Base-by-base conservation (phyloP, 2,797 vertebrate genomes). In the Darevskia nairensis region DNA sequence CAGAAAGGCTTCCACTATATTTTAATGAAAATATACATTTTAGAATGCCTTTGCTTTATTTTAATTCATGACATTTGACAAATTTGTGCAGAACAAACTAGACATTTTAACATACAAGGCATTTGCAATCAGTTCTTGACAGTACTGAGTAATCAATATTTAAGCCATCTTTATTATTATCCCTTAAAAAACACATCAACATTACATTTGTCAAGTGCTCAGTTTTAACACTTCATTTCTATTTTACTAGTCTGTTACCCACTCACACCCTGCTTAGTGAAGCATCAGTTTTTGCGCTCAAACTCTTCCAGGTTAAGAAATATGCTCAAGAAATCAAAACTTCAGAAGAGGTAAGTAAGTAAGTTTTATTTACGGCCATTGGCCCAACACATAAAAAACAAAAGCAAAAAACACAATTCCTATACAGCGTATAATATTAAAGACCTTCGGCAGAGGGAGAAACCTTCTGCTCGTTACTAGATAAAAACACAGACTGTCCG, bases 341-440 rank as follows among this genome's bases (percentile, higher is more conserved):
- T 92, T 97, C 91, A 97, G 91, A 6, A 98, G 94, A 1, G 96
- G 97, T n/a, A n/a, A n/a, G n/a, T n/a, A n/a, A n/a, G n/a, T n/a
- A n/a, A n/a, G n/a, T n/a, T n/a, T n/a, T n/a, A n/a, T n/a, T n/a
- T n/a, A n/a, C n/a, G n/a, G n/a, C n/a, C n/a, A n/a, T n/a, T n/a
- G n/a, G n/a, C n/a, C n/a, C n/a, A n/a, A n/a, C n/a, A n/a, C n/a
- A n/a, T n/a, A n/a, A n/a, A n/a, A n/a, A n/a, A n/a, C n/a, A n/a
- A n/a, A n/a, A n/a, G n/a, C n/a, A n/a, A n/a, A n/a, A n/a, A n/a
- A n/a, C n/a, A n/a, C n/a, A n/a, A n/a, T n/a, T n/a, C n/a, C n/a
- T n/a, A n/a, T n/a, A n/a, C n/a, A n/a, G n/a, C n/a, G n/a, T n/a
- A n/a, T n/a, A n/a, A n/a, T n/a, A n/a, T n/a, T n/a, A n/a, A n/a